A percentile compares a stretch with the other conserved stretches of the same genome.
These are phyloP conservation scores for Pantherophis guttatus DNA, from an alignment of 2,113 vertebrate genomes.

Conservation along the genomic window DNA sequence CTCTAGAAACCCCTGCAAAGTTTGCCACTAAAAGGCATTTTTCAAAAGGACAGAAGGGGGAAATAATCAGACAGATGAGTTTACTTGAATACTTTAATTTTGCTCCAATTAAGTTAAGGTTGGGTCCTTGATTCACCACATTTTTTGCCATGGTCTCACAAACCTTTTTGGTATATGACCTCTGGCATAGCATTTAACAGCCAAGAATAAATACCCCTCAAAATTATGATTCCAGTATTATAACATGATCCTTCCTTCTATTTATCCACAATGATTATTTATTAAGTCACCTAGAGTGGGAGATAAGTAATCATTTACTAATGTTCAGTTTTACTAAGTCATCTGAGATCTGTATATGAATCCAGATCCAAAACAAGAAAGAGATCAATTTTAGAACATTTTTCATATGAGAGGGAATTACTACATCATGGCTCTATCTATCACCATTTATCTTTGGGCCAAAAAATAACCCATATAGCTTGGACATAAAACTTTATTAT, in stretches of 20 bases:
- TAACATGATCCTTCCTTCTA: background rate
- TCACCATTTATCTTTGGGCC: background rate
- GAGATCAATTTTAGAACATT: background rate
- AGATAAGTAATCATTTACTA: background rate
- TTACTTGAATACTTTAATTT: background rate
- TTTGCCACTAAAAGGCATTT: background rate
- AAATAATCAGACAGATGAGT: background rate
- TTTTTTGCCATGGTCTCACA: background rate
- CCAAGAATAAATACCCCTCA: background rate
- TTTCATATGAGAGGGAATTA: background rate
- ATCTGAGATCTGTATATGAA: background rate
- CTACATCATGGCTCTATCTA: background rate
- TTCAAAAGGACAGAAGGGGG: background rate
- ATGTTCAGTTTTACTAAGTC: background rate
- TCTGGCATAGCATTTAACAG: background rate
- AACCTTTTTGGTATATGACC: background rate
- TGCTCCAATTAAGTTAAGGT: background rate
- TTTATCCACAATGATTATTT: background rate
- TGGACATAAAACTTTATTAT: background rate
- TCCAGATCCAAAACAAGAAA: background rate
- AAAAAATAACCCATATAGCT: background rate
- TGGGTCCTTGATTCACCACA: background rate
- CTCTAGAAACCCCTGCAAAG: background rate
- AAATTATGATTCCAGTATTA: background rate
- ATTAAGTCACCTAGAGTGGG: background rate